A percentile compares a stretch with the other conserved stretches of the same genome.
These are phyloP conservation scores for Heteromormyrus szaboi DNA, from an alignment of 2,797 vertebrate species.

Conservation along the genomic window DNA sequence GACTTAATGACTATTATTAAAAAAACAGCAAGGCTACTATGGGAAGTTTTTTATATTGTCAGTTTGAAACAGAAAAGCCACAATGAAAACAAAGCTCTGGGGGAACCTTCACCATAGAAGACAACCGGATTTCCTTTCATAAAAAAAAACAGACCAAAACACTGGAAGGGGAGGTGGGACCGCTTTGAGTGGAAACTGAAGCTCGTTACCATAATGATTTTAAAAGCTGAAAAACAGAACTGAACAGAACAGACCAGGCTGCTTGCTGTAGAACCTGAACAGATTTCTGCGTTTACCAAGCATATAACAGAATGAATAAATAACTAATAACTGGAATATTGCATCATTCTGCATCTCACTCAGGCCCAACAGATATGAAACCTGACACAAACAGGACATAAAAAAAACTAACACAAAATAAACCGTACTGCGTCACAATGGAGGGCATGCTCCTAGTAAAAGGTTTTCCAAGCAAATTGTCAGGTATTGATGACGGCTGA, in stretches of 20 bases:
- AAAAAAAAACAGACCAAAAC: neutral
- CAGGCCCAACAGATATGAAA: neutral
- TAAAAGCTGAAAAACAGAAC: neutral
- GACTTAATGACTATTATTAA: neutral
- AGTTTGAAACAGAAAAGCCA: neutral
- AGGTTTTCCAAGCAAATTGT: neutral
- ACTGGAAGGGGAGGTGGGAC: neutral
- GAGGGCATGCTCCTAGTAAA: neutral
- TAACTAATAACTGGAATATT: neutral
- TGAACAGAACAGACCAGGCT: neutral
- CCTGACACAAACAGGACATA: neutral
- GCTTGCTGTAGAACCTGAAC: neutral
- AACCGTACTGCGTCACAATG: neutral
- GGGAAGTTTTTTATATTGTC: neutral
- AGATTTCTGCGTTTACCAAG: neutral
- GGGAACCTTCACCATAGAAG: neutral
- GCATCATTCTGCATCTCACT: neutral
- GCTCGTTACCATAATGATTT: neutral
- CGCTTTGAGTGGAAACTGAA: neutral
- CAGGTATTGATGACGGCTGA: neutral
- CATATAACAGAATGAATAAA: neutral
- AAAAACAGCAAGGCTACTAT: neutral
- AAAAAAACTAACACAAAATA: neutral
- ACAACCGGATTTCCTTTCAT: neutral
- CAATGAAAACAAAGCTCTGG: neutral